Conservation (phyloP, 2,797 vertebrate species). For the Malacoctenus gilli region DNA sequence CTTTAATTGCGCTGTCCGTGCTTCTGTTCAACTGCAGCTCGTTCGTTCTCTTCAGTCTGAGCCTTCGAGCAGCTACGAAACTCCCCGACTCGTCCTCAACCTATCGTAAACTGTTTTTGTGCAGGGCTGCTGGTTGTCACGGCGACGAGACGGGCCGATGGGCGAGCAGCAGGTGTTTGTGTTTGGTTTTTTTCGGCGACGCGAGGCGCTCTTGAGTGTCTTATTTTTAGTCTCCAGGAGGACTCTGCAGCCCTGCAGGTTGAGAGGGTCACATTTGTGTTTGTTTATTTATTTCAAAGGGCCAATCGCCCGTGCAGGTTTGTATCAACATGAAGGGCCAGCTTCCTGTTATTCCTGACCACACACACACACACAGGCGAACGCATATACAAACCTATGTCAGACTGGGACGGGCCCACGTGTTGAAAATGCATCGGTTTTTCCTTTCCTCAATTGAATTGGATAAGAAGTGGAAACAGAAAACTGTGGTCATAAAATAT, state of each 20-base stretch:
- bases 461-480: too few species aligned
- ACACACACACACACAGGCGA: constrained; percentile 51
- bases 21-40: constrained; percentile 18
- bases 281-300: constrained; percentile 78
- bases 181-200: constrained; percentile 77
- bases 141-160: constrained; percentile 32
- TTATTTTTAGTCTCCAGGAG: constrained; percentile 62
- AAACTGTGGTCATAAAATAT: too few species aligned
- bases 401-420: too few species aligned
- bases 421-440: too few species aligned
- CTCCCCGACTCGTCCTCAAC: constrained; percentile 43
- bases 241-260: constrained; percentile 55
- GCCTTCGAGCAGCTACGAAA: constrained; percentile 41
- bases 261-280: constrained; percentile 53
- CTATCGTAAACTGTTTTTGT: constrained; percentile 79
- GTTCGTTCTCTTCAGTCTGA: constrained; percentile 18
- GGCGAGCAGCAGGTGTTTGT: constrained; percentile 80
- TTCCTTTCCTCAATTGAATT: too few species aligned
- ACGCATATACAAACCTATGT: constrained; percentile 46
- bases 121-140: constrained; percentile 59
- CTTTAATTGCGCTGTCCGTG: constrained; percentile 12
- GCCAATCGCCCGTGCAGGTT: constrained; percentile 72
- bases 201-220: constrained; percentile 20
- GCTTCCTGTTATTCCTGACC: constrained; percentile 82
- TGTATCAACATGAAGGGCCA: constrained; percentile 72